Percentiles rank a stretch among this genome's conserved stretches.
Conservation (phyloP, 2,797 vertebrate species). For the Poecile montanus region DNA sequence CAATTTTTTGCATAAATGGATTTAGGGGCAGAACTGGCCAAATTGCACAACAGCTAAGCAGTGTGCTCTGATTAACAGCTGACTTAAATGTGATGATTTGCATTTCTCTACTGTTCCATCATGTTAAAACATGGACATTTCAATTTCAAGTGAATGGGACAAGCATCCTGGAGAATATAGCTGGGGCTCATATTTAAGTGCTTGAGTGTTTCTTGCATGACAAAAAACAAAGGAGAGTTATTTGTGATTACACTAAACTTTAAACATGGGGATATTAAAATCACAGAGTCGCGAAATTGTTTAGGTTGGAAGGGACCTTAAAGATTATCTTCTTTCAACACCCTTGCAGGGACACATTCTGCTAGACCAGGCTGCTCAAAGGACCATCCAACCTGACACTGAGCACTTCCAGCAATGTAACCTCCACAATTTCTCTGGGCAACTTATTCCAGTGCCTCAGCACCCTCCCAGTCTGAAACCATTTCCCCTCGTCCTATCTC, state of each 20-base stretch:
- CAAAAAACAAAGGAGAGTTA: not conserved
- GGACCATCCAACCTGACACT: not conserved
- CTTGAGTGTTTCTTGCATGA: not conserved
- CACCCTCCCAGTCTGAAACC: not conserved
- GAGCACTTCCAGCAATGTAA: not conserved
- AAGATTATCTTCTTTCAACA: not conserved
- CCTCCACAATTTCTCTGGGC: not conserved
- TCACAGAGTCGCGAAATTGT: not conserved
- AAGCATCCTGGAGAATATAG: not conserved
- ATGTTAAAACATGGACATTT: not conserved
- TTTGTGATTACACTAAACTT: not conserved
- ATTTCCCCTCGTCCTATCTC: not conserved
- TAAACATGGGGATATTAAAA: not conserved
- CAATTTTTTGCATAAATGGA: constrained; percentile 79
- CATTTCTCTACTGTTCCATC: constrained; percentile 49
- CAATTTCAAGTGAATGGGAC: not conserved
- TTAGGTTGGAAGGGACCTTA: not conserved
- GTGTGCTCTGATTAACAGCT: constrained; percentile 61
- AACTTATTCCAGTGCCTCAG: not conserved
- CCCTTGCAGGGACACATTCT: not conserved
- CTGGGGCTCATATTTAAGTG: not conserved
- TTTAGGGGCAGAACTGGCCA: constrained; percentile 76
- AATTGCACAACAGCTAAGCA: constrained; percentile 66
- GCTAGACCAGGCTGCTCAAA: not conserved
- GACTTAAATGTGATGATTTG: constrained; percentile 71